These are phyloP conservation scores for Pachycephus smyrnensis DNA, from an alignment of 2,888 invertebrate genomes.

Conservation along the genomic window DNA sequence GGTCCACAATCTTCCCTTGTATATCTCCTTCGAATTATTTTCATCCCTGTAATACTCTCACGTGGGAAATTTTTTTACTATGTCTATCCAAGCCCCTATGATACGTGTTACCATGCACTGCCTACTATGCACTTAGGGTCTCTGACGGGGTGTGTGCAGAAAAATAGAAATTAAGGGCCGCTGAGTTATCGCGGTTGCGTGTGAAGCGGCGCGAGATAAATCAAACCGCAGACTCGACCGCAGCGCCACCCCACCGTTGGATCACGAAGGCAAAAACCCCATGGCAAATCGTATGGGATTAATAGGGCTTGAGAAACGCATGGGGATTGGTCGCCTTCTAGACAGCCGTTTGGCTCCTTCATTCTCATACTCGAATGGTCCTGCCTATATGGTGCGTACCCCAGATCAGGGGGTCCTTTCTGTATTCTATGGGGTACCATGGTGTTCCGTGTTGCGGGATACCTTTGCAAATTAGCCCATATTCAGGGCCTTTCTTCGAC, in stretches of 20 bases:
- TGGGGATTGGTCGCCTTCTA: constrained; percentile 1
- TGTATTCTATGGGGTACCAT: neutral
- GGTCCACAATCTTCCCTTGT: neutral
- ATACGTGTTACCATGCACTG: neutral
- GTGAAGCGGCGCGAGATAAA: constrained; percentile 64
- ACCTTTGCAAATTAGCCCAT: neutral
- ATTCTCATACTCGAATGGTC: neutral
- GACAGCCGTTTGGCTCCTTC: constrained; percentile 5
- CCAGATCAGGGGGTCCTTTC: neutral
- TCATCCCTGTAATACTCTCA: neutral
- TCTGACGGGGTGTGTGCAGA: constrained; percentile 26
- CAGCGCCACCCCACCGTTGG: constrained; percentile 55
- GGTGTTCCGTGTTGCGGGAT: neutral
- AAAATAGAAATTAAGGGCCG: constrained; percentile 65
- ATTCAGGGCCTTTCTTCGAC: neutral
- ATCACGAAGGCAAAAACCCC: constrained; percentile 58
- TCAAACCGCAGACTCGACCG: constrained; percentile 60
- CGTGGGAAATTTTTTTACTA: neutral
- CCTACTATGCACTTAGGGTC: neutral
- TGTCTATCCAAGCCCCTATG: neutral
- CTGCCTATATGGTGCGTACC: neutral
- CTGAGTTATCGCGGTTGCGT: constrained; percentile 65
- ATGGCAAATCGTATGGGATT: constrained; percentile 60
- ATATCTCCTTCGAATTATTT: neutral
- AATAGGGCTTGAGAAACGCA: constrained; percentile 52